phyloP scores from a whole-genome alignment of 2,113 vertebrate species.

The Apteryx owenii region DNA sequence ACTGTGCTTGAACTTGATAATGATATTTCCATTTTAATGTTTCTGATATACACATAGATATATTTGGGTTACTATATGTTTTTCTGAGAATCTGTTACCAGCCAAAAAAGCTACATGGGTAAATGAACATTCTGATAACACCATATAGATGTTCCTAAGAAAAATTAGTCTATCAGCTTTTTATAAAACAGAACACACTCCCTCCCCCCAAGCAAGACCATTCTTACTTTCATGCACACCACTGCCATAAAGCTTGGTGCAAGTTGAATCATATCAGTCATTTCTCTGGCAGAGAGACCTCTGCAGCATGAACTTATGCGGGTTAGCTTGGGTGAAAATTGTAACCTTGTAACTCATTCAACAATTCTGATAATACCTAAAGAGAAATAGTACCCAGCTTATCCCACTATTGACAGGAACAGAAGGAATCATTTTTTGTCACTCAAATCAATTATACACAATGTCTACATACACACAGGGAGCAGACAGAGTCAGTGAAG shows the following conservation, averaged over 20 bases:
- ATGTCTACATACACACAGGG: fast-evolving
- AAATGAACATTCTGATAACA: neutral
- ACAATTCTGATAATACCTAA: neutral
- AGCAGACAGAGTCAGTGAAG: neutral
- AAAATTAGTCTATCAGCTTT: neutral
- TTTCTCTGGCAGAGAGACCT: neutral
- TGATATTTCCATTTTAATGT: neutral
- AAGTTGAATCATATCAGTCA: neutral
- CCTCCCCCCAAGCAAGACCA: neutral
- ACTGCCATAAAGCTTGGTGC: neutral
- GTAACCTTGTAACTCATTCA: neutral
- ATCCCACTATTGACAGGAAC: neutral
- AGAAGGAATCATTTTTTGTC: neutral
- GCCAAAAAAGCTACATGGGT: neutral
- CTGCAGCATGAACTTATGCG: neutral
- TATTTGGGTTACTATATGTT: neutral
- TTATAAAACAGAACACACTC: neutral
- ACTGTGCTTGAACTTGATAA: neutral
- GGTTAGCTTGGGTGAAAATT: neutral
- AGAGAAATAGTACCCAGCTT: neutral
- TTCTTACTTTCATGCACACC: neutral
- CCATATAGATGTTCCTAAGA: neutral
- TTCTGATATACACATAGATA: neutral
- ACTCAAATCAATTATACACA: neutral
- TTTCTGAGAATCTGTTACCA: neutral